Evolutionary conservation across 2,113 vertebrate species (phyloP), one percentile per base, ranked within the genome.

Genomic region (Menura novaehollandiae): DNA sequence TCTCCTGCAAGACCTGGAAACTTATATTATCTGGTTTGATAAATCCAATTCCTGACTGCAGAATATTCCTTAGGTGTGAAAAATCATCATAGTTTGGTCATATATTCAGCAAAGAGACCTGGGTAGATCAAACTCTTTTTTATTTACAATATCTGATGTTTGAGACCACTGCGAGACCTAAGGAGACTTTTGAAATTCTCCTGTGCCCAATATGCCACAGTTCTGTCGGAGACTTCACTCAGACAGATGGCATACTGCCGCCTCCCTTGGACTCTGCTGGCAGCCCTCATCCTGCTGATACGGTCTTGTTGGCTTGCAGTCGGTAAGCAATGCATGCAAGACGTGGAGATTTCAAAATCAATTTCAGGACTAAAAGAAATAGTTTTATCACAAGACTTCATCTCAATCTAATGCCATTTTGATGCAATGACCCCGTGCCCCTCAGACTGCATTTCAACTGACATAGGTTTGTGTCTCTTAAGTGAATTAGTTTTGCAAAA

Each of bases 231-330:
- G 76, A 17, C 41, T 78, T 80, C 41, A 7, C 56, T 49, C 9
- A 89, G 67, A 84, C 91, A 94, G 92, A 91, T 93, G 92, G 79
- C 76, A 59, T 43, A 2, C 66, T 72, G 93, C 88, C 0, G 8
- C 86, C 62, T 85, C 60, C 81, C 89, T 64, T 20, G 88, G 73
- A 43, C 47, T 75, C 85, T 53, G 44, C 83, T 68, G 93, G 68
- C 75, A 80, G 93, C 55, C 72, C 33, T 59, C 56, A 21, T 32
- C 85, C 72, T 69, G 62, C 78, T 47, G 44, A 16, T 33, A 51
- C 1, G 0, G 19, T 32, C 82, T 55, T 55, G 4, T 22, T 88
- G 88, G 90, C 71, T 86, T 55, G 21, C 35, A 14, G 56, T 63
- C 92, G 43, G 4, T 22, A 24, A 67, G 59, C 56, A 74, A 41